These are phyloP conservation scores for Sycophaga agraensis DNA, from an alignment of 1,140 invertebrate species.

Conservation along the genomic window DNA sequence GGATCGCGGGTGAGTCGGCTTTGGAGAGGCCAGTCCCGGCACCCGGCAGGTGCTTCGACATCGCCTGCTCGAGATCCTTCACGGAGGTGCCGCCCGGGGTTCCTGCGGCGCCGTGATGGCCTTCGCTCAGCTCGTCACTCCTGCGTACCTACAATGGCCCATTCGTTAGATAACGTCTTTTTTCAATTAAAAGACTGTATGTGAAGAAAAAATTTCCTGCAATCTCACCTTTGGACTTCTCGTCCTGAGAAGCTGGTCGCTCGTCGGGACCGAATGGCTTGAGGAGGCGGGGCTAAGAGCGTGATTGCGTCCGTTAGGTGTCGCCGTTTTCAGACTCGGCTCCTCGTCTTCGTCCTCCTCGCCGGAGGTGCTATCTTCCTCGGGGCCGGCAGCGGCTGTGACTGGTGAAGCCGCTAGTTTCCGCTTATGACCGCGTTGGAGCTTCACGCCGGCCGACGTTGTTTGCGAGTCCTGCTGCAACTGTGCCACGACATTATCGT, in stretches of 20 bases:
- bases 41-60: constrained; percentile 90
- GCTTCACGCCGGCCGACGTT: constrained; percentile 25
- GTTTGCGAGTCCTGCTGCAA: constrained; percentile 49
- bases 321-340: constrained; percentile 29
- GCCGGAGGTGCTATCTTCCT: constrained; percentile 60
- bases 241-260: constrained; percentile 45
- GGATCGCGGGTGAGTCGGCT: constrained; percentile 59
- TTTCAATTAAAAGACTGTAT: neutral
- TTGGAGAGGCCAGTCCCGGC: constrained; percentile 63
- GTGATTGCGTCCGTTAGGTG: constrained; percentile 48
- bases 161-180: neutral
- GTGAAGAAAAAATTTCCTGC: neutral
- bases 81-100: constrained; percentile 66
- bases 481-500: constrained; percentile 59
- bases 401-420: constrained; percentile 51
- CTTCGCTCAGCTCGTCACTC: constrained; percentile 25
- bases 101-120: constrained; percentile 45
- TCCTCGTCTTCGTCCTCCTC: constrained; percentile 63
- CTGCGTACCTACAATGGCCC: constrained; percentile 21
- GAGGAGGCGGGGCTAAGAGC: constrained; percentile 66
- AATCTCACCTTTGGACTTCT: constrained; percentile 54
- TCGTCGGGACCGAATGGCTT: constrained; percentile 49
- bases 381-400: too few species aligned
- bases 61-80: constrained; percentile 91
- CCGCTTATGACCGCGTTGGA: constrained; percentile 56